Evolutionary conservation across 2,113 vertebrate species (phyloP), one percentile per base, ranked within the genome.

Genomic region (Phainopepla nitens): DNA sequence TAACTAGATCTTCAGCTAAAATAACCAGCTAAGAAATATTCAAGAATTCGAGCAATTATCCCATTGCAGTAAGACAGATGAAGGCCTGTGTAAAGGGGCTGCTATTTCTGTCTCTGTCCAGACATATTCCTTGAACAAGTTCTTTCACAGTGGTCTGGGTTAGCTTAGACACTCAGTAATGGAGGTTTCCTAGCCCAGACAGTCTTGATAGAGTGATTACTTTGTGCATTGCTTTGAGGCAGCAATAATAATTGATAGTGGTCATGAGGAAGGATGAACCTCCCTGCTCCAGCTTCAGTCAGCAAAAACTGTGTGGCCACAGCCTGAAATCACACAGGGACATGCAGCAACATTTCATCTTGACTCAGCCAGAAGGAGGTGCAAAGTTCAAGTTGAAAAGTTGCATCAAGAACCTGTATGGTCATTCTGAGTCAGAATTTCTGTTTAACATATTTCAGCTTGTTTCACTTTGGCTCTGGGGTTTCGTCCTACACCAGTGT

Each of bases 371-470:
- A 68, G 65, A 82, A 80, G 70, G 50, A 82, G 29, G 42, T 94
- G 72, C 64, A 94, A 58, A 53, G 66, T n/a, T 85, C 39, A 92
- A 85, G 90, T 15, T 69, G 41, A 79, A 72, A 25, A 42, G 62
- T 81, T 86, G 42, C 86, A 70, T 73, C 72, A 68, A 71, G 80
- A 73, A 41, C 39, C 53, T 41, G 42, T 45, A 41, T 60, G 54
- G 81, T 77, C 76, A 84, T 92, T 80, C 82, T 95, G 94, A 96
- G 80, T 90, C 91, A 97, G 82, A 93, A 84, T 70, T 95, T 83
- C 72, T 44, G 72, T 77, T 73, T 78, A 66, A 33, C 50, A 4
- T 29, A 72, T 56, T 89, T 90, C 82, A 89, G 42, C 19, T 70
- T 69, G 60, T 92, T 95, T 90, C 53, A 42, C 53, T 82, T 91